Base-by-base conservation (phyloP, 2,113 vertebrate species). In the Psilopogon haemacephalus region DNA sequence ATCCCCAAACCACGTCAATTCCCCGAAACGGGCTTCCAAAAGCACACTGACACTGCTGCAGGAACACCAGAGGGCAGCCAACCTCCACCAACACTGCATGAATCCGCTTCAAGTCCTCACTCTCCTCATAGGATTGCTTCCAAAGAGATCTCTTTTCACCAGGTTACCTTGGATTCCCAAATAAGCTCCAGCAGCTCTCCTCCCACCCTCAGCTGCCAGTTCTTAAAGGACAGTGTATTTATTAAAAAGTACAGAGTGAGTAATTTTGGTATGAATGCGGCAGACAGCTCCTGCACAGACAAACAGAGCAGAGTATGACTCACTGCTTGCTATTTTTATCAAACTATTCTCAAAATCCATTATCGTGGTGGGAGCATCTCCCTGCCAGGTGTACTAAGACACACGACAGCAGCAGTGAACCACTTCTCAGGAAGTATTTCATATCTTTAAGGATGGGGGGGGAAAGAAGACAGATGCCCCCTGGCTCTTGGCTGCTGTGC, bases 301-400 rank as follows among this genome's bases (percentile, higher is more conserved):
- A 48, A 58, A 80, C 63, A 56, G 60, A 28, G 58, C 10, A 10
- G 65, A 21, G 21, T 73, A 19, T 69, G 87, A 97, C n/a, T 94
- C 90, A 90, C 67, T 20, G 70, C 85, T 59, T 14, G 32, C 70
- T 94, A 84, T 94, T 96, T 96, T 90, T 94, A 94, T 46, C 85
- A 73, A 9, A 3, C 58, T 69, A 15, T 88, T 83, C 55, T 70
- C 86, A 73, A 81, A 79, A 48, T 59, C 76, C 11, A 12, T 81
- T 74, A 69, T 46, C 14, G 1, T 32, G 62, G 69, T 13, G 42
- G 86, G 70, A 46, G 27, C 32, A 15, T 68, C 38, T 69, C 55
- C 84, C 62, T 17, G 13, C 38, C 48, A 87, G 64, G 72, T 6
- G 1, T 69, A 70, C 69, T 24, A 35, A 88, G 78, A 63, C 28